A percentile compares a stretch with the other conserved stretches of the same genome.
These are phyloP conservation scores for Naja naja DNA, from an alignment of 2,113 vertebrate genomes.

Conservation along the genomic window DNA sequence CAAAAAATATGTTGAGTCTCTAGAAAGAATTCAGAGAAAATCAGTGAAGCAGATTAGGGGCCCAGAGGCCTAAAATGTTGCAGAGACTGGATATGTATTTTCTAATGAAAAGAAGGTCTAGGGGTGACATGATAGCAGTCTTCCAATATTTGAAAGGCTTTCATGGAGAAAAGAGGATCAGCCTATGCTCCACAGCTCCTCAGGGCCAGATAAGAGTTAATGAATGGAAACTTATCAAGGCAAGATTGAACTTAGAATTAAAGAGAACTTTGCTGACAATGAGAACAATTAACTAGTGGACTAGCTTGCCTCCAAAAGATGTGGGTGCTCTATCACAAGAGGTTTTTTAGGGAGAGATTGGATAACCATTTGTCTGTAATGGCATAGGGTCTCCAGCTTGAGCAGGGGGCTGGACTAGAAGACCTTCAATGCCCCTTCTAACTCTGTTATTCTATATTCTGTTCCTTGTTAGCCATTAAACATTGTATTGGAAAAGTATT, in stretches of 20 bases:
- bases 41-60: neutral
- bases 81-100: neutral
- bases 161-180: neutral
- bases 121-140: neutral
- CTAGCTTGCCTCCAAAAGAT: neutral
- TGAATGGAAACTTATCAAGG: neutral
- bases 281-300: neutral
- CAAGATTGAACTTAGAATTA: neutral
- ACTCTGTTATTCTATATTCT: neutral
- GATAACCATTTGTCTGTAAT: neutral
- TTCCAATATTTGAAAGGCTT: neutral
- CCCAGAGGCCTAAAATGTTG: neutral
- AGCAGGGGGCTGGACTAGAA: neutral
- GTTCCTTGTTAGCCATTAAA: neutral
- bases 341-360: neutral
- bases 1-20: neutral
- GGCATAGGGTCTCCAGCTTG: neutral
- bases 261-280: neutral
- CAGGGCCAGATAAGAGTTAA: neutral
- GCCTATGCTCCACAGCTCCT: neutral
- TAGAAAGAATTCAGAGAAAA: neutral
- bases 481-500: neutral
- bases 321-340: neutral
- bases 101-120: neutral
- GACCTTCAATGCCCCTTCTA: neutral